A percentile compares a stretch with the other conserved stretches of the same genome.
phyloP scores from a whole-genome alignment of 2,797 vertebrate genomes.

The Allochrocebus solatus region DNA sequence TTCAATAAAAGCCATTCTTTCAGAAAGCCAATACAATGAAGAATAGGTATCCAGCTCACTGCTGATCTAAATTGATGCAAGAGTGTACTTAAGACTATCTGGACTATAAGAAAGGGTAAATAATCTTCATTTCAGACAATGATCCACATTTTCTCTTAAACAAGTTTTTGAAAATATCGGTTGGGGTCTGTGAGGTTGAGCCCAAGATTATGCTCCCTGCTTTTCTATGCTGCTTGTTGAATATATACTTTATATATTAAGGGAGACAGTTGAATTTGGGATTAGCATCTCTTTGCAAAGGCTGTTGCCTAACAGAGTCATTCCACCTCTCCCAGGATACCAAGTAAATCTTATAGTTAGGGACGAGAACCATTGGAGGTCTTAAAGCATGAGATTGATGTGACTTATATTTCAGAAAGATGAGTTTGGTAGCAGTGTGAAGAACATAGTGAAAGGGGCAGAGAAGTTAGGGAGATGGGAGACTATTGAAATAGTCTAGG shows the following conservation, averaged over 20 bases:
- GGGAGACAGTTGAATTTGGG: neutral
- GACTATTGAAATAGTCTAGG: neutral
- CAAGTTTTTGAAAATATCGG: neutral
- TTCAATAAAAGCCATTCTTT: neutral
- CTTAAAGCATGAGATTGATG: neutral
- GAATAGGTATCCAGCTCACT: neutral
- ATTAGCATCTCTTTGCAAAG: neutral
- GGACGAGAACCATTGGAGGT: neutral
- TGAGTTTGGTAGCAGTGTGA: neutral
- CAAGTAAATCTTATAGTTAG: neutral
- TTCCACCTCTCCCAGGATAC: neutral
- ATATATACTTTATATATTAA: neutral
- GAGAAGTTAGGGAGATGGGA: neutral
- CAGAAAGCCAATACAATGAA: neutral
- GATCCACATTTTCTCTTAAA: neutral
- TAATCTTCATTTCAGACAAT: neutral
- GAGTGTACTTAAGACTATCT: neutral
- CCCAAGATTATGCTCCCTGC: neutral
- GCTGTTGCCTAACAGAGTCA: neutral
- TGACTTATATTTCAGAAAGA: neutral
- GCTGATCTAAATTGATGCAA: neutral
- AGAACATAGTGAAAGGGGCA: neutral
- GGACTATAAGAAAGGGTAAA: neutral
- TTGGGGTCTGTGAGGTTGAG: neutral
- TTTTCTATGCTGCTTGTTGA: conserved; percentile 10